phyloP scores from a whole-genome alignment of 2,113 vertebrate species.

The Crypturellus undulatus region DNA sequence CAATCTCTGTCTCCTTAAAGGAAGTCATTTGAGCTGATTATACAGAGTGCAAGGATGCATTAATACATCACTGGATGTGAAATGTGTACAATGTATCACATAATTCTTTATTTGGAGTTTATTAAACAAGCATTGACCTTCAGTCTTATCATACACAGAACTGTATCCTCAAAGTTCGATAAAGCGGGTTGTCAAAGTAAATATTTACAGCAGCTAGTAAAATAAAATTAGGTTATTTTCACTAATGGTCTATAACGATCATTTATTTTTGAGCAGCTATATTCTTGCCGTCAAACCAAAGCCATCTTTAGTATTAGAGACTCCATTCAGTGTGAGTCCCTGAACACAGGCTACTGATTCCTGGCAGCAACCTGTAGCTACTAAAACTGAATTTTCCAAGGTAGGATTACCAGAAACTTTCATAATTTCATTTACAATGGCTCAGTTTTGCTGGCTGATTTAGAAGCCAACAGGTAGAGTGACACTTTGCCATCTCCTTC shows the following conservation, averaged over 20 bases:
- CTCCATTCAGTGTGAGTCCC: neutral
- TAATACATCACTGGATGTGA: conserved; percentile 35
- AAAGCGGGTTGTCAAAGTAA: conserved; percentile 58
- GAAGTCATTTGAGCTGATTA: conserved; percentile 36
- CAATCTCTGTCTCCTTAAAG: conserved; percentile 8
- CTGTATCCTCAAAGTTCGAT: conserved; percentile 27
- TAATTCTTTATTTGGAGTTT: conserved; percentile 69
- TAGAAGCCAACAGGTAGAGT: neutral
- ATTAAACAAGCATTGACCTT: conserved; percentile 62
- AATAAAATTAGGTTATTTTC: conserved; percentile 60
- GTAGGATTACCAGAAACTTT: neutral
- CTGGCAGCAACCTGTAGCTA: neutral
- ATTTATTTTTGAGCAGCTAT: conserved; percentile 36
- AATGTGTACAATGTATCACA: conserved; percentile 48
- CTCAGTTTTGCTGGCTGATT: neutral
- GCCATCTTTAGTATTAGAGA: neutral
- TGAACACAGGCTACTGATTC: neutral
- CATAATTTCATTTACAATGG: neutral
- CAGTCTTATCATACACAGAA: conserved; percentile 48
- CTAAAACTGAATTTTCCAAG: neutral
- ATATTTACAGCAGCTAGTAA: conserved; percentile 57
- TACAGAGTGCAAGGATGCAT: conserved; percentile 13
- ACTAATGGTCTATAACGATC: conserved; percentile 48
- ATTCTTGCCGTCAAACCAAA: neutral
- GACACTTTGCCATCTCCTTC: rapidly evolving